Evolutionary conservation across 2,888 invertebrate genomes (phyloP).

Genomic region (Euplexia lucipara): DNA sequence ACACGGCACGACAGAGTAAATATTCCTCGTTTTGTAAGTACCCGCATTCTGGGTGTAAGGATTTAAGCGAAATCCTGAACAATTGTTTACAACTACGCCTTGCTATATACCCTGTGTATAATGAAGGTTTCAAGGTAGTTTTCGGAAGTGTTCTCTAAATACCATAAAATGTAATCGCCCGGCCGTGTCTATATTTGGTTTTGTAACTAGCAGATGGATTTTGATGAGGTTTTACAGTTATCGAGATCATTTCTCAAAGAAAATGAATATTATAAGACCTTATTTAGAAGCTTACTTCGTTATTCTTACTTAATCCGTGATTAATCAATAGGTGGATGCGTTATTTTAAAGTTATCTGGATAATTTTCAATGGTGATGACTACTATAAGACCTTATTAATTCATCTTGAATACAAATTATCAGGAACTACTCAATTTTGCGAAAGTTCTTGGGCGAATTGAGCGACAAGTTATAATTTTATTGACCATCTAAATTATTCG

Average conservation of each 20-base stretch:
- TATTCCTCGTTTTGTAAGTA: constrained; percentile 38
- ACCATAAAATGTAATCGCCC: constrained; percentile 13
- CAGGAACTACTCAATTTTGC: too few relatives aligned
- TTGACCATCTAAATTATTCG: too few relatives aligned
- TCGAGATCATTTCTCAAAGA: background rate
- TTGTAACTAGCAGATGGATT: background rate
- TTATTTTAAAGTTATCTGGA: too few relatives aligned
- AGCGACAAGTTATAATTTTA: too few relatives aligned
- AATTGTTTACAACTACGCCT: constrained; percentile 42
- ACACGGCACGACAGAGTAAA: constrained; percentile 36
- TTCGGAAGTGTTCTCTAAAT: constrained; percentile 29
- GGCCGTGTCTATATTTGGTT: background rate
- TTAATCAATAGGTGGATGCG: background rate
- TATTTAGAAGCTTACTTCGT: too few relatives aligned
- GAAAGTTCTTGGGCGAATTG: too few relatives aligned
- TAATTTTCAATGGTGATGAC: too few relatives aligned
- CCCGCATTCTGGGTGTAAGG: constrained; percentile 40
- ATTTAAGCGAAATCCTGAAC: constrained; percentile 28
- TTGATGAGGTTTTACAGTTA: background rate
- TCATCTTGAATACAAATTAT: too few relatives aligned
- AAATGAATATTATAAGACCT: background rate
- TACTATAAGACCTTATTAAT: too few relatives aligned
- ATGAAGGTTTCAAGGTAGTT: constrained; percentile 37
- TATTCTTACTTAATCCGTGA: too few relatives aligned
- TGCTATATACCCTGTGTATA: constrained; percentile 1